These are phyloP conservation scores for Trichosurus vulpecula DNA, from an alignment of 2,797 vertebrate species.

Conservation along the genomic window DNA sequence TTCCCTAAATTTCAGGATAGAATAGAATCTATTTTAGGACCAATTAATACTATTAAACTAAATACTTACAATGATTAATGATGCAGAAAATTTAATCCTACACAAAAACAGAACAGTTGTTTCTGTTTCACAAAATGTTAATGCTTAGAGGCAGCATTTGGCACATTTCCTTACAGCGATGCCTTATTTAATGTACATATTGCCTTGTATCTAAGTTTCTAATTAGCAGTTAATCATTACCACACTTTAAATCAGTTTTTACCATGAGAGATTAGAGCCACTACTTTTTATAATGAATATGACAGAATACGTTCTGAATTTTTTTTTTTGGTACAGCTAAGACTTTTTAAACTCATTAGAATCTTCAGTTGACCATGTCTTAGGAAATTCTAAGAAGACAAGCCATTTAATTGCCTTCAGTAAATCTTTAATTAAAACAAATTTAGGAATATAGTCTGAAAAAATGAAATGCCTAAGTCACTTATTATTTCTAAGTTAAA, in stretches of 20 bases:
- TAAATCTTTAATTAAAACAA: slow-evolving; percentile 37
- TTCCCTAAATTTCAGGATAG: slow-evolving; percentile 36
- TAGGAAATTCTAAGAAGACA: background rate
- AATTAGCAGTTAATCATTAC: background rate
- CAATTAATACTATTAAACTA: slow-evolving; percentile 20
- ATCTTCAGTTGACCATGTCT: slow-evolving; percentile 8
- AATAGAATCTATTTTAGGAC: slow-evolving; percentile 31
- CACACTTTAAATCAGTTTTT: slow-evolving; percentile 47
- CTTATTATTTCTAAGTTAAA: slow-evolving; percentile 34
- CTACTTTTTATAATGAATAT: slow-evolving; percentile 58
- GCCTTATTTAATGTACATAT: background rate
- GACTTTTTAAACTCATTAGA: slow-evolving; percentile 37
- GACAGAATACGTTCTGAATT: slow-evolving; percentile 11
- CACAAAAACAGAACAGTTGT: slow-evolving; percentile 19
- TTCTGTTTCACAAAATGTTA: slow-evolving; percentile 17
- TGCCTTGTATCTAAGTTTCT: background rate
- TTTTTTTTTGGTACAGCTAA: slow-evolving; percentile 26
- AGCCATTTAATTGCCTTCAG: slow-evolving; percentile 36
- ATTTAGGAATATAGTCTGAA: background rate
- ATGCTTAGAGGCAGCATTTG: background rate
- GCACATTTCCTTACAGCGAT: slow-evolving; percentile 26
- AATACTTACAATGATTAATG: slow-evolving; percentile 41
- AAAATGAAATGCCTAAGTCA: slow-evolving; percentile 39
- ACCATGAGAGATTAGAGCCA: slow-evolving; percentile 44
- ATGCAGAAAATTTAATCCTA: slow-evolving; percentile 31